Base-by-base conservation (phyloP, 2,888 invertebrate species). In the Lasioglossum lativentre region DNA sequence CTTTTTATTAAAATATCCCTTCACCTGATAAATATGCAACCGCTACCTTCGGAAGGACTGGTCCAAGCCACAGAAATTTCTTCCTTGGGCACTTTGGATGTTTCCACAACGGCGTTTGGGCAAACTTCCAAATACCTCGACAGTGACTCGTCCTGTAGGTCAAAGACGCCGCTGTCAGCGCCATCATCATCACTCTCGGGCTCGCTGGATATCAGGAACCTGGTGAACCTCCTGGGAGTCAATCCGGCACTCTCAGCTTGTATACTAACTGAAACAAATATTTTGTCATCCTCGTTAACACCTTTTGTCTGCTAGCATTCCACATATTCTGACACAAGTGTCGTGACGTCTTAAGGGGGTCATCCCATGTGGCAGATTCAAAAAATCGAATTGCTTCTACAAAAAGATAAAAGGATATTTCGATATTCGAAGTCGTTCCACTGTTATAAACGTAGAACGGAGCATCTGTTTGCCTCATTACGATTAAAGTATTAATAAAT, bases 1-100 rank as follows among this genome's bases (percentile, higher is more conserved):
- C 56, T 74, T 75, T 52, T 85, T 87, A 89, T 81, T 77, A 79
- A 66, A 87, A 78, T 86, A 74, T 86, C 56, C 74, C 75, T 87
- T 94, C 95, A 98, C 97, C 97, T 98, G 93, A 99, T 97, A 45
- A 97, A 96, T 59, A 99, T 97, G 94, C 99, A 99, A 86, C 98
- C 98, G 0, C 98, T 97, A 5, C 98, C 98, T 14, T 97, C 95
- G 23, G 97, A 96, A 0, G 99, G 99, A 23, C 99, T 98, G 74
- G 97, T 97, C 99, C 99, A 99, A 96, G 98, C 97, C 86, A 98
- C 97, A 93, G 97, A 97, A 14, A 98, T 96, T 93, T 98, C 98
- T 0, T 97, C 97, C 95, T 99, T 99, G 14, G 97, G 97, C 79
- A 97, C 96, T 91, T 97, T 97, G 86, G 97, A 97, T 0, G 97